Base-by-base conservation (phyloP, 1,140 invertebrate species). In the Cepaea nemoralis region DNA sequence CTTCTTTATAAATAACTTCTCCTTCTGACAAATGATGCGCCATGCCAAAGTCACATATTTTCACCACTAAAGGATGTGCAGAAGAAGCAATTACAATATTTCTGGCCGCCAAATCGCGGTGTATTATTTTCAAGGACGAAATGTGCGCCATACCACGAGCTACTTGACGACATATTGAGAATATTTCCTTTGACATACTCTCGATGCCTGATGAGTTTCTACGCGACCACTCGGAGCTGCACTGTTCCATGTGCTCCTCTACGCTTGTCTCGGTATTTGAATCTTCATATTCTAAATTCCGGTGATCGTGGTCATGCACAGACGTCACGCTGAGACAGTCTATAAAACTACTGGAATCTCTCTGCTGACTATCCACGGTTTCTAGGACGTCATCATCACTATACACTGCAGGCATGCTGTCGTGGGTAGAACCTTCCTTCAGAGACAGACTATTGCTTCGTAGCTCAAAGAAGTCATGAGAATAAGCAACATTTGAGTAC, bases 81-180 rank as follows among this genome's bases (percentile, higher is more conserved):
- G 19, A 31, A 6, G 10, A 31, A 1, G 6, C 5, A 63, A 31
- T 19, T 63, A 31, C 5, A 0, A 63, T 27, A 31, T 63, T 63
- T 1, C 59, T 2, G 16, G 59, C 59, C 2, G 59, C 59, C 16
- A 63, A 63, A 16, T 63, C 59, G 27, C 59, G 16, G 22, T 63
- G 59, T 6, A 63, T 63, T 27, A 63, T 63, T 6, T 63, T 63
- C 59, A 63, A 31, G 22, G 59, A 63, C 5, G 59, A n/a, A 31
- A 63, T 63, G 33, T 63, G 59, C 6, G 59, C n/a, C 59, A 63
- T 63, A 63, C 59, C 59, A 6, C 59, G 59, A 63, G 59, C 59
- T 31, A 63, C 59, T 16, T 63, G 59, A 5, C 59, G n/a, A 19
- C 59, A 63, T 63, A 63, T 63, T 63, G 59, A 63, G 16, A 27